Base-by-base conservation (phyloP, 2,888 invertebrate genomes). In the Thumatha senex region DNA sequence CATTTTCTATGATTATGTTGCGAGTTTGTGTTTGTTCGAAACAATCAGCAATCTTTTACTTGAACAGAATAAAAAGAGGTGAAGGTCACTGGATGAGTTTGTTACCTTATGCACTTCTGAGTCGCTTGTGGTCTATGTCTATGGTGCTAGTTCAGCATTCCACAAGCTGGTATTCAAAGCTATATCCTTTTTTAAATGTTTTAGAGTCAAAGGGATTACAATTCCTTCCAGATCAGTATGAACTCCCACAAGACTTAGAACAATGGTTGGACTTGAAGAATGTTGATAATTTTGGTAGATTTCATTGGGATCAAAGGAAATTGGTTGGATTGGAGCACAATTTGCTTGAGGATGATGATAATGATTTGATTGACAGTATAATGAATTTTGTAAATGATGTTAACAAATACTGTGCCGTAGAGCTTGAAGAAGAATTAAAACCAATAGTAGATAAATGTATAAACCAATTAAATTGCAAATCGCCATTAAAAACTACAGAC, bases 61-160 rank as follows among this genome's bases (percentile, higher is more conserved):
- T 92, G 56, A 75, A 89, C 39, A 86, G 93, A 70, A 72, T 94
- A 10, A 85, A 78, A 56, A 70, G 90, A 58, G 93, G 93, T 0
- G 93, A 93, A 61, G 89, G 90, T 45, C 93, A 93, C 78, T 89
- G 88, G 82, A 88, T 93, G 80, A 90, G 92, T 39, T 62, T 92
- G 12, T 84, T 93, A 74, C 92, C 93, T 13, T 93, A 92, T 79
- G 86, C 92, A 9, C 76, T 92, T 15, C 61, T 93, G 12, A 87
- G 93, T 59, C 83, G 94, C 66, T 80, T 94, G 56, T 94, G 93
- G 93, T 82, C 92, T 8, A 72, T 93, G 47, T 80, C 86, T 18
- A 79, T 84, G 46, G 77, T 92, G 35, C 76, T 93, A 12, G 63
- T 93, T 5, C 85, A 86, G 59, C 90, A 89, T 65, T 75, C 86